These are phyloP conservation scores for Nymphicus hollandicus DNA, from an alignment of 2,113 vertebrate genomes.

Conservation along the genomic window DNA sequence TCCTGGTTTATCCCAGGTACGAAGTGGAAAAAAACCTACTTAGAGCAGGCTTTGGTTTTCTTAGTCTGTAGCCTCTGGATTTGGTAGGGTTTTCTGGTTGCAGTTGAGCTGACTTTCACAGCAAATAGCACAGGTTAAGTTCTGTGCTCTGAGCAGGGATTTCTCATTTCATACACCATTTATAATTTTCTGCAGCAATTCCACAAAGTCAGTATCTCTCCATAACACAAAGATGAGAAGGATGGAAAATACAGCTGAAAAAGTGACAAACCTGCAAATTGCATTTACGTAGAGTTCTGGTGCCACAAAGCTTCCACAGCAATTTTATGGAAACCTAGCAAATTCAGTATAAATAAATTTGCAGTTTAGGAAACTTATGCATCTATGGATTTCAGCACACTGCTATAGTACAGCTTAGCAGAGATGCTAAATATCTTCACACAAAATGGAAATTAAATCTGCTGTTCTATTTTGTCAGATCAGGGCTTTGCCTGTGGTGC, in stretches of 20 bases:
- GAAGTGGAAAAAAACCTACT: neutral
- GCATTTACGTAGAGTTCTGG: conserved; percentile 55
- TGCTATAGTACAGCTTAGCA: conserved; percentile 43
- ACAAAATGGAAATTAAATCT: conserved; percentile 55
- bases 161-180: conserved; percentile 72
- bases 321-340: conserved; percentile 47
- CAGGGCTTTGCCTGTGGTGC: neutral
- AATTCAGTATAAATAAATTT: conserved; percentile 58
- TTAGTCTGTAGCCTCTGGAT: conserved; percentile 24
- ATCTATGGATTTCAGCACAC: conserved; percentile 44
- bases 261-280: conserved; percentile 64
- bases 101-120: conserved; percentile 40
- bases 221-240: conserved; percentile 57
- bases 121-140: conserved; percentile 60
- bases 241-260: conserved; percentile 62
- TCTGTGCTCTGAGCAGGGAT: conserved; percentile 54
- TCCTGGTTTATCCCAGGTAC: neutral
- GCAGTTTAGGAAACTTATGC: conserved; percentile 47
- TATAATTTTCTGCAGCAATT: conserved; percentile 65
- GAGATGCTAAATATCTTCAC: conserved; percentile 33
- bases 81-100: conserved; percentile 36
- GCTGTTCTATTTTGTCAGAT: conserved; percentile 38
- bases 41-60: neutral
- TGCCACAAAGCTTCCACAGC: conserved; percentile 45
- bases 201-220: conserved; percentile 62